These are phyloP conservation scores for Cephus nigrinus DNA, from an alignment of 2,888 invertebrate species.

Conservation along the genomic window DNA sequence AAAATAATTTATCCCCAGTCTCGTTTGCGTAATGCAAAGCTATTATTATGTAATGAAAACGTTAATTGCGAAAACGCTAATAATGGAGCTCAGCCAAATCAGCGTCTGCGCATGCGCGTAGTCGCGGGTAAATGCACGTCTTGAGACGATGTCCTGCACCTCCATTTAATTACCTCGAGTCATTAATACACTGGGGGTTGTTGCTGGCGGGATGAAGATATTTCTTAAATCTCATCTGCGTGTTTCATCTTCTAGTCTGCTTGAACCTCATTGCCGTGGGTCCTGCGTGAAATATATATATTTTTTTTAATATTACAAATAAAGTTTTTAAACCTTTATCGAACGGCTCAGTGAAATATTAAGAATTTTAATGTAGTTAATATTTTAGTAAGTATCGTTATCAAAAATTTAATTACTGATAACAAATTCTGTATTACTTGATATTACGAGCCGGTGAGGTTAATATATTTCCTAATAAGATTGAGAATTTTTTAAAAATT, in stretches of 20 bases:
- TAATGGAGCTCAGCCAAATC: not conserved
- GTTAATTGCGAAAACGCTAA: not conserved
- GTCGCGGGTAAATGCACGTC: constrained; percentile 31
- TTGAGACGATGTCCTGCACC: constrained; percentile 34
- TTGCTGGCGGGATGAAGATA: constrained; percentile 1
- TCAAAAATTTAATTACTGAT: not conserved
- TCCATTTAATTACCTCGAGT: constrained; percentile 44
- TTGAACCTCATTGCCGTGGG: not conserved
- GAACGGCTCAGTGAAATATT: not conserved
- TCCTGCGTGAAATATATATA: not conserved
- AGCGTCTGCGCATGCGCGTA: not conserved
- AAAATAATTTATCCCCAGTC: not conserved
- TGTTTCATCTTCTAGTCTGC: not conserved
- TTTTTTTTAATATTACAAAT: not conserved
- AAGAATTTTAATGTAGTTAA: not conserved
- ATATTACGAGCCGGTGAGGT: not conserved
- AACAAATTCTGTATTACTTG: not conserved
- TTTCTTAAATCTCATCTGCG: not conserved
- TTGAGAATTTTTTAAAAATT: too few species aligned
- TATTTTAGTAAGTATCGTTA: not conserved
- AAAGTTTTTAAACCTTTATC: not conserved
- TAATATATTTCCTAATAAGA: not conserved
- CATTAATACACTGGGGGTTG: constrained; percentile 39
- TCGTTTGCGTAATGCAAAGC: not conserved
- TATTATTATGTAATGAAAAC: not conserved